Percentiles rank a stretch among this genome's conserved stretches.
phyloP scores from a whole-genome alignment of 2,113 vertebrate species.

The Corythoichthys intestinalis region DNA sequence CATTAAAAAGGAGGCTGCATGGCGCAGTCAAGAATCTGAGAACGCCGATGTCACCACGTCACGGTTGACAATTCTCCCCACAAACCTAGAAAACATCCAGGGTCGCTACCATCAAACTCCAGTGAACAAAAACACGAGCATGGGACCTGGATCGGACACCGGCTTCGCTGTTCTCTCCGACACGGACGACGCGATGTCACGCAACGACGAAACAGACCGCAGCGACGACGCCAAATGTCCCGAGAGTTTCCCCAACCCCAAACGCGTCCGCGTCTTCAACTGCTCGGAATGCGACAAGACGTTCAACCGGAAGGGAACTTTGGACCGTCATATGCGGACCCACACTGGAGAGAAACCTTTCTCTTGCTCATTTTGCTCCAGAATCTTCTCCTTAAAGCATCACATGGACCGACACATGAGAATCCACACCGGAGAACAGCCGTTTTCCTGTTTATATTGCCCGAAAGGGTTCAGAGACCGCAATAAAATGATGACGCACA shows the following conservation, averaged over 20 bases:
- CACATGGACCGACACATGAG: neutral
- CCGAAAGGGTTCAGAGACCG: neutral
- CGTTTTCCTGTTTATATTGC: constrained; percentile 2
- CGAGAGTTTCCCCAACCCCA: neutral
- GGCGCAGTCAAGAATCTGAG: neutral
- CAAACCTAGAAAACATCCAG: neutral
- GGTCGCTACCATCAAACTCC: neutral
- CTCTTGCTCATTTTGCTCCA: no score
- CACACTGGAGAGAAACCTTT: no score
- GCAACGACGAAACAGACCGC: neutral
- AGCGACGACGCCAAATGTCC: neutral
- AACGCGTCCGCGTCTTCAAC: neutral
- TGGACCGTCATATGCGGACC: no score
- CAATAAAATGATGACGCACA: neutral
- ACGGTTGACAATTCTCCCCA: neutral
- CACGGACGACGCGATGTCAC: neutral
- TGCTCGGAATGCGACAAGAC: constrained; percentile 1
- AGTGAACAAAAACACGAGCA: neutral
- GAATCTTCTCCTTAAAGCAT: constrained; percentile 1
- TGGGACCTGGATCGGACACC: neutral
- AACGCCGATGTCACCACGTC: neutral
- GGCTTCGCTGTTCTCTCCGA: neutral
- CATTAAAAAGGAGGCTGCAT: constrained; percentile 4
- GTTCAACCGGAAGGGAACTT: neutral
- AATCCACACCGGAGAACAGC: no score